Percentiles rank a stretch among this genome's conserved stretches.
phyloP scores from a whole-genome alignment of 2,797 vertebrate species.

The Centropyge bicolor region DNA sequence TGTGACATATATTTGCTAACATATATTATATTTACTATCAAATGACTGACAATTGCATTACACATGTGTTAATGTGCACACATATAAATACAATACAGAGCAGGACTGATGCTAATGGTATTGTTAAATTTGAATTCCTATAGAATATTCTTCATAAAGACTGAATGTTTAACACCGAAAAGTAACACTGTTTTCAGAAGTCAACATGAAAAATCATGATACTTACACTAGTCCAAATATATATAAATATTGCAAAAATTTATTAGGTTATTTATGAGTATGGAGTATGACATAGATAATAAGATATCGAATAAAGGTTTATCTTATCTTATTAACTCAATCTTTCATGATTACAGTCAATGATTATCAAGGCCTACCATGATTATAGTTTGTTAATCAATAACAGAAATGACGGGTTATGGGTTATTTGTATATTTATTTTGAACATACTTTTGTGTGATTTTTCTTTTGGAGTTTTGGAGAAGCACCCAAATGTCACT shows the following conservation, averaged over 20 bases:
- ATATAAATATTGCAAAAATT: background rate
- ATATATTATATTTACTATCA: background rate
- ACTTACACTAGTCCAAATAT: background rate
- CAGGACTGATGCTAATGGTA: background rate
- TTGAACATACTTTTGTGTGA: background rate
- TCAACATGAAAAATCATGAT: background rate
- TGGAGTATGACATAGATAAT: background rate
- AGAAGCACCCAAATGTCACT: conserved; percentile 72
- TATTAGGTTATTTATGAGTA: background rate
- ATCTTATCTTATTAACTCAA: too few species aligned
- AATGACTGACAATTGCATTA: background rate
- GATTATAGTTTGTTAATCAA: background rate
- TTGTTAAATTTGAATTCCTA: background rate
- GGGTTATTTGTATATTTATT: background rate
- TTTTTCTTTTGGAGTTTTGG: conserved; percentile 46
- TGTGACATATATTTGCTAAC: background rate
- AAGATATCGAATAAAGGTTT: too few species aligned
- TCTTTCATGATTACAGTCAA: background rate
- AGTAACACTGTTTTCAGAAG: background rate
- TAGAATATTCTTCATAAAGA: background rate
- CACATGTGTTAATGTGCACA: background rate
- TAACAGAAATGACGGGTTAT: background rate
- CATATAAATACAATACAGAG: background rate
- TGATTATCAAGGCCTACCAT: background rate
- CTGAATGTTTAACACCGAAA: background rate